A percentile compares a stretch with the other conserved stretches of the same genome.
phyloP scores from a whole-genome alignment of 2,113 vertebrate species.

The Cheilinus undulatus region DNA sequence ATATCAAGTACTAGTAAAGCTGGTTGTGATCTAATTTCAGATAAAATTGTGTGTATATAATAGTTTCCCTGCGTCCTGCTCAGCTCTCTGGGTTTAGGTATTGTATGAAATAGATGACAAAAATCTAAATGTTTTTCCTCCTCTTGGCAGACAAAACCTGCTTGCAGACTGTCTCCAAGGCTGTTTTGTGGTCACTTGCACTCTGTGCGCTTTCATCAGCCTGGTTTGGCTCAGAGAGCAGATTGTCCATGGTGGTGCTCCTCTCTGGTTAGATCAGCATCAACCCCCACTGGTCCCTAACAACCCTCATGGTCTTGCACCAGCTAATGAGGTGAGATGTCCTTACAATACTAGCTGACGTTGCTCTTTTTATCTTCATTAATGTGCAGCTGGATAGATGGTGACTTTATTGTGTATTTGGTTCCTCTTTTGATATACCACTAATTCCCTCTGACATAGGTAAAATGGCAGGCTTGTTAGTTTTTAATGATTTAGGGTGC shows the following conservation, averaged over 20 bases:
- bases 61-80: background rate
- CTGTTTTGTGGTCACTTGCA: conserved; percentile 97
- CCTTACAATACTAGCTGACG: background rate
- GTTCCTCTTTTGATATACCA: no score
- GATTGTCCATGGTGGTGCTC: conserved; percentile 95
- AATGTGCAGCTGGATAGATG: background rate
- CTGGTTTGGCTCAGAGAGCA: conserved; percentile 98
- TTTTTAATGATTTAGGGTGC: background rate
- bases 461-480: no score
- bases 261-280: conserved; percentile 95
- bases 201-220: conserved; percentile 97
- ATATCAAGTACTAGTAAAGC: background rate
- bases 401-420: no score
- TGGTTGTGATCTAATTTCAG: background rate
- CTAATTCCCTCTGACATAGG: no score
- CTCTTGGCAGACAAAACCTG: conserved; percentile 90
- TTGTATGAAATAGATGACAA: background rate
- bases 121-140: background rate
- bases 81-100: background rate
- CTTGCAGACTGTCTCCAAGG: conserved; percentile 97
- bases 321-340: conserved; percentile 88
- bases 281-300: conserved; percentile 84
- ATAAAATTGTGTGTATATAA: background rate
- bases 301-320: conserved; percentile 85
- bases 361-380: background rate